Evolutionary conservation across 2,888 invertebrate genomes (phyloP), one percentile per base, ranked within the genome.

Genomic region (Drosophila birchii): DNA sequence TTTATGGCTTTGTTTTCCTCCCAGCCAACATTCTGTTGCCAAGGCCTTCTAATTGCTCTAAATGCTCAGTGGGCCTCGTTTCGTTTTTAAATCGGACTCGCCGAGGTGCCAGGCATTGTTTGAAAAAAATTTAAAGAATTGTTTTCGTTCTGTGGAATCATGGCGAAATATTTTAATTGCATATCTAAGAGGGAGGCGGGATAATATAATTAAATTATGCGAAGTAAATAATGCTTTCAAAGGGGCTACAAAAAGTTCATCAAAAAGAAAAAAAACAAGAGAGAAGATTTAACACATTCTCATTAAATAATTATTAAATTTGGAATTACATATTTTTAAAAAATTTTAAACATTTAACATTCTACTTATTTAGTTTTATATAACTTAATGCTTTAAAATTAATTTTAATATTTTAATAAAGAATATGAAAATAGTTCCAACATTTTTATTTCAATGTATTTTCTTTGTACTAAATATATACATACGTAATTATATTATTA

Each of bases 121-220:
- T 5, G 2, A 14, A 32, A 38, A 32, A 26, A 18, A 44, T 32
- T 59, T 71, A 8, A 45, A 53, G 75, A 81, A 75, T 77, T 73
- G 70, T 86, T 75, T 78, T 74, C 71, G 64, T 77, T 49, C 47
- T 58, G 75, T 69, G 49, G 69, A 85, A 83, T 80, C 88, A 86
- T 80, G 67, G 84, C 88, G 89, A 51, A 81, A 76, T 86, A 80
- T 85, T 88, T 85, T 85, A 85, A 85, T 85, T 85, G 87, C 84
- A 78, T 54, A 41, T 54, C 41, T n/a, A 4, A 34, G 55, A 14
- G 9, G 18, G 29, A 34, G 18, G 18, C 18, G 34, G 47, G 18
- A 34, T 43, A 14, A 20, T 32, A 23, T 29, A 39, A 68, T 66
- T 66, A 66, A 66, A 45, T 14, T n/a, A 18, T 39, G n/a, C n/a